A percentile compares a stretch with the other conserved stretches of the same genome.
These are phyloP conservation scores for Semicossyphus pulcher DNA, from an alignment of 2,113 vertebrate species.

Conservation along the genomic window DNA sequence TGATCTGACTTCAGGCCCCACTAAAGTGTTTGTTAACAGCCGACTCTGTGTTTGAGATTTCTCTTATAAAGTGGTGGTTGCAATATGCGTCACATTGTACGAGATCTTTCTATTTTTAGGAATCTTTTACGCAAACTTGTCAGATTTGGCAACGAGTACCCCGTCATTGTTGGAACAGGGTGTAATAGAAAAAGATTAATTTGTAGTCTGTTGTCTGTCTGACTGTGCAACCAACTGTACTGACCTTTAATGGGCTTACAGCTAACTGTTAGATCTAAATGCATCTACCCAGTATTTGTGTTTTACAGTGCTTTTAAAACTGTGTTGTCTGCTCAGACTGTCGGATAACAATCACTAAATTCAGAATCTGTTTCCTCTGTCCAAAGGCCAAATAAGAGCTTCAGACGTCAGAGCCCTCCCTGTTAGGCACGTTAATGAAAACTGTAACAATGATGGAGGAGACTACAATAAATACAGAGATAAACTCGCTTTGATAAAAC, in stretches of 20 bases:
- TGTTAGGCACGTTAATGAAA: slow-evolving; percentile 1
- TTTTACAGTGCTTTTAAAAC: background rate
- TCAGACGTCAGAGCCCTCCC: background rate
- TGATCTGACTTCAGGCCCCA: background rate
- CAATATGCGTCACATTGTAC: background rate
- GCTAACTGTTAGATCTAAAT: background rate
- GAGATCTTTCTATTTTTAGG: background rate
- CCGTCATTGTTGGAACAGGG: background rate
- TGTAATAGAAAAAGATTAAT: background rate
- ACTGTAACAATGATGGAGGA: background rate
- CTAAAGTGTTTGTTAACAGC: background rate
- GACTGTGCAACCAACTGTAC: background rate
- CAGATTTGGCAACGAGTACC: background rate
- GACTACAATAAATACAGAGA: slow-evolving; percentile 13
- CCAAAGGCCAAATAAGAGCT: background rate
- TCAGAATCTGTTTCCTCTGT: background rate
- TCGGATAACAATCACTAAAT: slow-evolving; percentile 3
- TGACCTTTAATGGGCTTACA: background rate
- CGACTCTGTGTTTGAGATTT: background rate
- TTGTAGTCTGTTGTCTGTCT: background rate
- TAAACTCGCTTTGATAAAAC: slow-evolving; percentile 29
- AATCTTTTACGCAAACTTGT: background rate
- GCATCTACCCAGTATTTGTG: background rate
- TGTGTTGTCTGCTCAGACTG: background rate
- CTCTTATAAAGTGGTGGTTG: background rate